Base-by-base conservation (phyloP, 2,888 invertebrate species). In the Trilocha varians region DNA sequence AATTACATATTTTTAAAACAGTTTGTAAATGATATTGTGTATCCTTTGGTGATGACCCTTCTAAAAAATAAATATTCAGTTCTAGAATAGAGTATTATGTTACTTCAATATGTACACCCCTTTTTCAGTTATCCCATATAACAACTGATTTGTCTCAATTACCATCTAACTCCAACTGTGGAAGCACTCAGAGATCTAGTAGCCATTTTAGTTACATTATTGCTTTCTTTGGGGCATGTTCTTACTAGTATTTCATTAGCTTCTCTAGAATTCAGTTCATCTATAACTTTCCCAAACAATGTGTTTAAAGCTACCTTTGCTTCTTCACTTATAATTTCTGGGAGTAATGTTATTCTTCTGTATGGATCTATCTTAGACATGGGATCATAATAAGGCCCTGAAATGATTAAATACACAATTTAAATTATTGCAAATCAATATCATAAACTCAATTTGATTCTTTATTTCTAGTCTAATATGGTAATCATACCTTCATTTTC, bases 181-280 rank as follows among this genome's bases (percentile, higher is more conserved):
- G 75, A 62, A 53, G 73, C 62, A 65, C 65, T 78, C 39, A 65
- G 49, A 33, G 76, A 78, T 62, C 84, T 76, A 3, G 84, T 85
- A 35, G 71, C 62, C 66, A 83, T 78, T 63, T 76, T 84, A 37
- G 75, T 51, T 34, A 70, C 68, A 66, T 66, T 79, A 59, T 70
- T 80, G 42, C 60, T 72, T 58, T 90, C 89, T 67, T 87, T 88
- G 8, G 91, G 91, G 51, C 92, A 92, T 16, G 94, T 91, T 55
- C 91, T 89, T 3, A 94, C 88, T 47, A 96, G 82, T 50, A 96
- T 91, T 53, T 93, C 92, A 71, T 95, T 94, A 0, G 95, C 95
- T 79, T 95, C 93, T 50, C 89, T 88, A 17, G 88, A 77, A 47
- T 84, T 91, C 38, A 96, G 80, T 68, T 95, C 95, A 55, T 91